Percentiles rank a stretch among this genome's conserved stretches.
phyloP scores from a whole-genome alignment of 2,797 vertebrate genomes.

The Coregonus sp. region DNA sequence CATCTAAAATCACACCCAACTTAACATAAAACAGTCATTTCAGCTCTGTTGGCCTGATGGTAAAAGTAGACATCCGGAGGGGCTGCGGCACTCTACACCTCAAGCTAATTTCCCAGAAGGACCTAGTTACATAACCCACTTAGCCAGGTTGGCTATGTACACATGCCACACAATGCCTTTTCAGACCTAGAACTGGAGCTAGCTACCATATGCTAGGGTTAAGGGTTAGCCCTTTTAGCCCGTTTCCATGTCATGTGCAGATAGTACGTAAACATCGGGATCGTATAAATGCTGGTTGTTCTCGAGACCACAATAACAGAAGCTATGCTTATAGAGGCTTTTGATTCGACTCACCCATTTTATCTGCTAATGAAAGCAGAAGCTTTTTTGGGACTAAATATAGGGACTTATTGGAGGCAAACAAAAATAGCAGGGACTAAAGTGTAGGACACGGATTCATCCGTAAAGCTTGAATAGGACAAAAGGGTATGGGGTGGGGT shows the following conservation, averaged over 20 bases:
- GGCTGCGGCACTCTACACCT: not conserved
- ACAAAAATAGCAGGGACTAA: not conserved
- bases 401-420: not conserved
- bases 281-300: not conserved
- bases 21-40: not conserved
- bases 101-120: constrained; percentile 3
- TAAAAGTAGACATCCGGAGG: not conserved
- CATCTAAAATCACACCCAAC: not conserved
- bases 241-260: not conserved
- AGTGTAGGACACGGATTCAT: not conserved
- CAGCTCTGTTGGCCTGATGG: not conserved
- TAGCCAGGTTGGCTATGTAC: not conserved
- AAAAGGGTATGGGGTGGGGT: not conserved
- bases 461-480: not conserved
- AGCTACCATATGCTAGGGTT: not conserved
- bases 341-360: not conserved
- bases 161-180: not conserved
- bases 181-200: not conserved
- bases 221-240: not conserved
- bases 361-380: not conserved
- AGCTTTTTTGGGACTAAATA: not conserved
- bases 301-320: not conserved
- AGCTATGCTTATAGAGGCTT: not conserved
- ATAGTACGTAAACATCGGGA: not conserved
- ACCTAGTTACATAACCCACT: constrained; percentile 1